phyloP scores from a whole-genome alignment of 1,140 invertebrate genomes.

The Camponotus vicinus region DNA sequence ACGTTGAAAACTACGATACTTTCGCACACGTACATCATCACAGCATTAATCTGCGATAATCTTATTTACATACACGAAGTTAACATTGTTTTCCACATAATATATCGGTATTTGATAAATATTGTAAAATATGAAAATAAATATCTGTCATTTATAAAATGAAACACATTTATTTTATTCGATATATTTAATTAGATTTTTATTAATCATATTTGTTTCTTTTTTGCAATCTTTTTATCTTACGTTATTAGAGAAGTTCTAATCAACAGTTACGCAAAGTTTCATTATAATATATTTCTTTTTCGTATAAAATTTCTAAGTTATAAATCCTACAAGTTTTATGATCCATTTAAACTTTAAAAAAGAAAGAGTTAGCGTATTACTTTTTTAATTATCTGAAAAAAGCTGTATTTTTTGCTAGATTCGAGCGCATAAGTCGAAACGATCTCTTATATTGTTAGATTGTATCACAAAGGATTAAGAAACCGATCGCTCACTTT shows the following conservation, averaged over 20 bases:
- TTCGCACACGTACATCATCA: conserved; percentile 39
- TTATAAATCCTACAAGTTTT: not conserved
- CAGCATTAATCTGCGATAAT: conserved; percentile 10
- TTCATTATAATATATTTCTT: not conserved
- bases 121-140: conserved; percentile 17
- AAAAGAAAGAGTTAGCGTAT: not conserved
- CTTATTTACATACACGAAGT: not conserved
- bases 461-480: not conserved
- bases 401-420: not conserved
- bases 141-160: not conserved
- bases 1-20: conserved; percentile 58
- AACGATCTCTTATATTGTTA: not conserved
- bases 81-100: not conserved
- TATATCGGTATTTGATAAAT: not conserved
- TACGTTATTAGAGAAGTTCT: not conserved
- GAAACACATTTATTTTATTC: not conserved
- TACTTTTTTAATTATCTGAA: not conserved
- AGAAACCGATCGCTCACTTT: conserved; percentile 21
- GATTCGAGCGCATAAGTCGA: not conserved
- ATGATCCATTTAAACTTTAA: not conserved
- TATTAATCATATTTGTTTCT: not conserved
- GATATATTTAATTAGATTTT: not conserved
- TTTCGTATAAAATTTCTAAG: not conserved
- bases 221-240: not conserved
- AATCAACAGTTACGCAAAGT: not conserved